Evolutionary conservation across 2,797 vertebrate species (phyloP).

Genomic region (Salmo trutta): DNA sequence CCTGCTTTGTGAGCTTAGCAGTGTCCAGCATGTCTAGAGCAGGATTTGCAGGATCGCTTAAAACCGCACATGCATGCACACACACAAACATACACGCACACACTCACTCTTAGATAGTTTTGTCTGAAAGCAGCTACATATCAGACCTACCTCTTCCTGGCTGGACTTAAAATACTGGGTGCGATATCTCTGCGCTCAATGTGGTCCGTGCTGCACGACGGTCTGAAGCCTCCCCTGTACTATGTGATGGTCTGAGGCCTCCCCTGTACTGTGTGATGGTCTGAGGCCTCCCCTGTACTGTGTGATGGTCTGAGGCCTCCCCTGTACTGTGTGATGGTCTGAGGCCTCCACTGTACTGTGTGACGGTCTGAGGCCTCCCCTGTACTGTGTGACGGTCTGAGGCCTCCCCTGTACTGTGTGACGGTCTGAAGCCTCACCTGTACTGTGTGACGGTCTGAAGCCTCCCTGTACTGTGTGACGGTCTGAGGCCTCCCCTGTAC

Average conservation of each 20-base stretch:
- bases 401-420: not conserved
- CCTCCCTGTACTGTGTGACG: not conserved
- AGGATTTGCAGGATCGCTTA: not conserved
- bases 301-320: too few species aligned
- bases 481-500: not conserved
- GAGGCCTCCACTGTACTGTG: too few species aligned
- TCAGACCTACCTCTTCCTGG: too few species aligned
- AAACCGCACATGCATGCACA: not conserved
- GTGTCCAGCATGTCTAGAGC: not conserved
- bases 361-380: too few species aligned
- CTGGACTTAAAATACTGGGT: not conserved
- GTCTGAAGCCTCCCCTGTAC: too few species aligned
- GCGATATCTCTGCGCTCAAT: not conserved
- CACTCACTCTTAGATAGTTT: not conserved
- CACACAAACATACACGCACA: slow-evolving; percentile 1
- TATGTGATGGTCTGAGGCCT: too few species aligned
- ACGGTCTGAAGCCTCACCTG: too few species aligned
- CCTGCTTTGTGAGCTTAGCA: not conserved
- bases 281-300: not conserved
- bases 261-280: not conserved
- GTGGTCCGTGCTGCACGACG: not conserved
- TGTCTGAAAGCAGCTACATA: not conserved
- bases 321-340: too few species aligned
- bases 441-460: not conserved
- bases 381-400: not conserved